Percentiles rank a stretch among this genome's conserved stretches.
Conservation (phyloP, 2,888 invertebrate genomes). For the Pammene fasciana region DNA sequence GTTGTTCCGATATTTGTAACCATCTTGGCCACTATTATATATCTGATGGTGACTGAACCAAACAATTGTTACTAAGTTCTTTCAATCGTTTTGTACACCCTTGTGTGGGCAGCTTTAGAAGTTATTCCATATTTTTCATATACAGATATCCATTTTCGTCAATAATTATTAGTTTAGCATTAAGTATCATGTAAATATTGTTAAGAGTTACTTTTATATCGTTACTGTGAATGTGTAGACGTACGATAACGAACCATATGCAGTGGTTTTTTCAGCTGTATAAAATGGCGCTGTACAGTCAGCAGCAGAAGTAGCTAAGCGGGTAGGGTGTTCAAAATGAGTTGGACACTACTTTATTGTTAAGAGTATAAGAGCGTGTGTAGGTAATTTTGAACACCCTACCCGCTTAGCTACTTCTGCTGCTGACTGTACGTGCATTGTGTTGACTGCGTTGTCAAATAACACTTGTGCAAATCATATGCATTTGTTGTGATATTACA, state of each 20-base stretch:
- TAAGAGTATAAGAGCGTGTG: too few relatives aligned
- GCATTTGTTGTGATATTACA: constrained; percentile 32
- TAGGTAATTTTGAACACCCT: too few relatives aligned
- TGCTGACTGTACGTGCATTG: too few relatives aligned
- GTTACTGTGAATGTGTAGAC: neutral
- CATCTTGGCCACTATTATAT: too few relatives aligned
- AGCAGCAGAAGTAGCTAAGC: too few relatives aligned
- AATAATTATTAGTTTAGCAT: neutral
- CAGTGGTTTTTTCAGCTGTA: neutral
- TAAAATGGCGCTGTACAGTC: too few relatives aligned
- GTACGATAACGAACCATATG: neutral
- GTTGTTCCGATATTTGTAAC: too few relatives aligned
- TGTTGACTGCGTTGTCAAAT: neutral
- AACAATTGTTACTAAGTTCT: too few relatives aligned
- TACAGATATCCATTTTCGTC: neutral
- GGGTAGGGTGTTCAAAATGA: too few relatives aligned
- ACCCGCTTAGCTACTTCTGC: too few relatives aligned
- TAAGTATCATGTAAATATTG: constrained; percentile 12
- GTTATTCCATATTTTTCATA: neutral
- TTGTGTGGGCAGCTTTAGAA: neutral
- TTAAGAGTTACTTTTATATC: constrained; percentile 5
- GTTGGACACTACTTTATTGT: too few relatives aligned
- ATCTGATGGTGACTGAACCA: too few relatives aligned
- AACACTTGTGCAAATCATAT: constrained; percentile 10
- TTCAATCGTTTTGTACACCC: neutral